Evolutionary conservation across 2,888 invertebrate species (phyloP).

Genomic region (Heliconius ethilla): DNA sequence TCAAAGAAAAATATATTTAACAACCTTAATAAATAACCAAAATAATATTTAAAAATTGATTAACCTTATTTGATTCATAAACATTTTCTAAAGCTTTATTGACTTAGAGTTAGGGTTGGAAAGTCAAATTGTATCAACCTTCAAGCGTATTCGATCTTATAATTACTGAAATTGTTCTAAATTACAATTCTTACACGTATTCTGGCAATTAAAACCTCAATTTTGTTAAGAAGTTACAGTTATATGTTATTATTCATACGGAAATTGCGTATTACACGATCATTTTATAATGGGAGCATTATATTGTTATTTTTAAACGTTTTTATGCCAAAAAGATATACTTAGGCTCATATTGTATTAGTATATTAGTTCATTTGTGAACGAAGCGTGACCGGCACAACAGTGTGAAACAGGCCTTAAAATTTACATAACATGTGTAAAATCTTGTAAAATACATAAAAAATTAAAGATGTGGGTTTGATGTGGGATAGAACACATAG

Average conservation of each 20-base stretch:
- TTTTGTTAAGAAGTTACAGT: background rate
- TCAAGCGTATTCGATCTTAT: constrained; percentile 9
- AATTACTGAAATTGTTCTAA: constrained; percentile 18
- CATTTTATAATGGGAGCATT: background rate
- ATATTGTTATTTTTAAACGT: background rate
- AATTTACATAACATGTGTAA: too few relatives aligned
- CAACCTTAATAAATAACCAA: background rate
- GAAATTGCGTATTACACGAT: background rate
- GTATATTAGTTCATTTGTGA: too few relatives aligned
- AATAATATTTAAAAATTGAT: constrained; percentile 3
- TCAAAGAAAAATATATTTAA: background rate
- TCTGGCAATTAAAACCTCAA: constrained; percentile 4
- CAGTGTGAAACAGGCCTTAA: too few relatives aligned
- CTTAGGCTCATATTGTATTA: too few relatives aligned
- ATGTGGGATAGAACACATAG: too few relatives aligned
- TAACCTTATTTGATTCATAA: background rate
- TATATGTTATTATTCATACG: constrained; percentile 8
- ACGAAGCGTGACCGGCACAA: too few relatives aligned
- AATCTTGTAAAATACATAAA: too few relatives aligned
- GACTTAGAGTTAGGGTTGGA: background rate
- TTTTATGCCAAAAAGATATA: background rate
- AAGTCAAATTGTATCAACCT: constrained; percentile 4
- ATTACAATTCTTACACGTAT: background rate
- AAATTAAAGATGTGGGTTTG: too few relatives aligned
- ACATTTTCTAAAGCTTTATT: background rate